Evolutionary conservation across 2,888 invertebrate species (phyloP).

Genomic region (Allolobophora icterica): DNA sequence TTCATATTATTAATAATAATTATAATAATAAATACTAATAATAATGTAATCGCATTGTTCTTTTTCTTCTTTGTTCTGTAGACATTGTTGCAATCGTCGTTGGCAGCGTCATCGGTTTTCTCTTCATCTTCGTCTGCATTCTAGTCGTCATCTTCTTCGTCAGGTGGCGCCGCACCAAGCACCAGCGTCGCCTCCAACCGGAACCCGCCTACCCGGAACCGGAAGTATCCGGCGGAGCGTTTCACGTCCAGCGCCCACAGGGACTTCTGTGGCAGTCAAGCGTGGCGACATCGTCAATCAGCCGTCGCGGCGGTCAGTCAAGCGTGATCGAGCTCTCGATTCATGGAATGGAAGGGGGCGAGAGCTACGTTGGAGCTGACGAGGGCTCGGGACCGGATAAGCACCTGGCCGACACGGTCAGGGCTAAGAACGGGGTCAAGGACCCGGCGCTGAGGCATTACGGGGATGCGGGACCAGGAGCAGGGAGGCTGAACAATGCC

Average conservation of each 20-base stretch:
- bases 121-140: constrained; percentile 18
- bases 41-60: background rate
- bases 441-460: background rate
- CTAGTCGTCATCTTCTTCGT: background rate
- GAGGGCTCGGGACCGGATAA: background rate
- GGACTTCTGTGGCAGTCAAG: background rate
- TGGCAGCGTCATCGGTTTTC: background rate
- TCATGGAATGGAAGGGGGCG: background rate
- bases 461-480: background rate
- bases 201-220: background rate
- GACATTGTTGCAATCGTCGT: constrained; percentile 12
- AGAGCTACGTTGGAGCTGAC: background rate
- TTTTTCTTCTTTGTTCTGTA: background rate
- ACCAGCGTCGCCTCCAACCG: background rate
- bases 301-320: background rate
- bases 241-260: background rate
- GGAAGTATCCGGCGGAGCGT: background rate
- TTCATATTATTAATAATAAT: too few species aligned
- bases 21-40: too few species aligned
- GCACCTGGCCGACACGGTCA: background rate
- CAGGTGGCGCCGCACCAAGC: background rate
- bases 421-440: background rate
- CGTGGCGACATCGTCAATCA: background rate
- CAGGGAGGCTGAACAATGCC: background rate
- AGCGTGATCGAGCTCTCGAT: background rate